Evolutionary conservation across 2,888 invertebrate genomes (phyloP).

Genomic region (Cyrtodaria siliqua): DNA sequence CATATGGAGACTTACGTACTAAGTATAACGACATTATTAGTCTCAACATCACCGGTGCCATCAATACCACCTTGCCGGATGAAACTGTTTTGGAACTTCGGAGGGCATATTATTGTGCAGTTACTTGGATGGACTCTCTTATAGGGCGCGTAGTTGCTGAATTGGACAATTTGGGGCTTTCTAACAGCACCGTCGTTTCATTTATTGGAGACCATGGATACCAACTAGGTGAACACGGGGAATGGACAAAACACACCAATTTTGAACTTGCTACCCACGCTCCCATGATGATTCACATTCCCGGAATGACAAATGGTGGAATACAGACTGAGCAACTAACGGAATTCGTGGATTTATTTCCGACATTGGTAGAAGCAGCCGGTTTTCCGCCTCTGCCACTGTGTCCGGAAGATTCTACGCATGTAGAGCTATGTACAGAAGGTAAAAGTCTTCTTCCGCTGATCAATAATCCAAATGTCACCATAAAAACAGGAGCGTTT

Average conservation of each 20-base stretch:
- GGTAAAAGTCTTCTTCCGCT: constrained; percentile 70
- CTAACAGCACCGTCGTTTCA: constrained; percentile 67
- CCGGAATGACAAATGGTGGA: constrained; percentile 63
- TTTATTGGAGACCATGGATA: constrained; percentile 76
- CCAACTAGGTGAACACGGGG: constrained; percentile 76
- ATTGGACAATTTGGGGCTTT: constrained; percentile 57
- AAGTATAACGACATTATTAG: constrained; percentile 62
- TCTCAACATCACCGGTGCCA: constrained; percentile 23
- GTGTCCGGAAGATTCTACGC: constrained; percentile 64
- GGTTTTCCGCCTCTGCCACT: constrained; percentile 53
- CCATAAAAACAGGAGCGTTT: constrained; percentile 57
- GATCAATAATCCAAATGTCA: constrained; percentile 37
- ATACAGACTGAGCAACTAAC: constrained; percentile 54
- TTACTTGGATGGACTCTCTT: constrained; percentile 62
- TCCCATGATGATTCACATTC: constrained; percentile 73
- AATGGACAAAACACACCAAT: constrained; percentile 74
- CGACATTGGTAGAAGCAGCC: constrained; percentile 73
- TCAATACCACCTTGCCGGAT: constrained; percentile 70
- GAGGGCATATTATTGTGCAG: constrained; percentile 67
- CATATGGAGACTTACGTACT: constrained; percentile 88
- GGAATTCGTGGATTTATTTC: constrained; percentile 75
- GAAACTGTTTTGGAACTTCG: constrained; percentile 52
- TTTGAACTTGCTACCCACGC: constrained; percentile 73
- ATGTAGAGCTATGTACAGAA: constrained; percentile 65
- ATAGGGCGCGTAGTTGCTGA: constrained; percentile 62